Evolutionary conservation across 35 echinoderm and acorn worm genomes (phyloP), one percentile per base, ranked within the genome.

Genomic region (Eucidaris tribuloides): DNA sequence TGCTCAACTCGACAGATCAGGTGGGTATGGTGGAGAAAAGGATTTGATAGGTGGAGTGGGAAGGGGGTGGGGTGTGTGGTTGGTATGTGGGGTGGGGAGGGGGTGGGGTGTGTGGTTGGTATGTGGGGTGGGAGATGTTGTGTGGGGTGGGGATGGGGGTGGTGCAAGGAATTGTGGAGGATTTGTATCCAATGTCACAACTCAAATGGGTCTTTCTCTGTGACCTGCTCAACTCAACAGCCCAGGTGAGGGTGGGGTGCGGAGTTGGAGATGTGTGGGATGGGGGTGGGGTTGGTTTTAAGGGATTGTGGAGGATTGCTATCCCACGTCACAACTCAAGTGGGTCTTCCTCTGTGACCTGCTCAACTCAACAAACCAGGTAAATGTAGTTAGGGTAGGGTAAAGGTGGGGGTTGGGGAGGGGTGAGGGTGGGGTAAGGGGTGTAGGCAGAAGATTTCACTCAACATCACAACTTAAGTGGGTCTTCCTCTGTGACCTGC

Each of bases 381-480:
- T 92, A 58, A 89, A 80, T 70, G 46, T 46, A n/a, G n/a, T n/a
- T n/a, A n/a, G 30, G 29, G 81, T 65, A 79, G 76, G 56, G 50
- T 97, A 5, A 52, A 77, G 79, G 65, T 83, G 20, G 57, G 58
- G 20, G 84, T 99, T 25, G 39, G 90, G 1, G 66, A 89, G 0
- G 90, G 93, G 83, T 99, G 96, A 99, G 90, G 2, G 93, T 99
- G 81, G 91, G 93, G 18, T 60, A 85, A 22, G 93, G 96, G 56
- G 93, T 99, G 30, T 91, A 99, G 80, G 96, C 96, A 0, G n/a
- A n/a, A n/a, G n/a, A n/a, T 99, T 99, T 72, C 93, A 92, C 81
- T 91, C 96, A 0, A 93, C 96, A 3, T 74, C 86, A 31, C 96
- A 99, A 70, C 91, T 99, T 37, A 99, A 99, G 85, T 99, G 96